Evolutionary conservation across 92 coral and sea anemone genomes (phyloP), one percentile per base, ranked within the genome.

Genomic region (Galaxea fascicularis): DNA sequence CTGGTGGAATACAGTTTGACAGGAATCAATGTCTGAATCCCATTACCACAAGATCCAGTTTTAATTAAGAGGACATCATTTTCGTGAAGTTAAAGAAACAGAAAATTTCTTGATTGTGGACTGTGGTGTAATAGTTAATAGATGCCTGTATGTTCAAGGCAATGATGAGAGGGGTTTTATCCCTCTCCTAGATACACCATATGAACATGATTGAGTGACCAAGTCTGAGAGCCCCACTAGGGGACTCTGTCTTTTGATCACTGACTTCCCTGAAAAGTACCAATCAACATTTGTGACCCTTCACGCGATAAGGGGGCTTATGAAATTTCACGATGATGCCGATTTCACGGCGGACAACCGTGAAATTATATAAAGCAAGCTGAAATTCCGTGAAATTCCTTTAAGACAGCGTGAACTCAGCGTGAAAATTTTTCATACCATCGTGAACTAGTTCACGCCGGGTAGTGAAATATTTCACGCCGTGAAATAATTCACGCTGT

Each of bases 171-270:
- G 81, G 53, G 84, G 87, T 46, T 90, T 79, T 47, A n/a, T 86
- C 8, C 80, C 93, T 7, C 65, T 80, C 9, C 74, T 90, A 8
- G 93, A 90, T 67, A 85, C 87, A 73, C 53, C 82, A 58, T 86
- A 78, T 90, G 90, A 90, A 31, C 90, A 90, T 81, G 87, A 80
- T 59, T 80, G 66, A 24, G 10, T 12, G 7, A 15, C 65, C 20
- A 53, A 53, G 18, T n/a, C 59, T 53, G 14, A 53, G 59, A 17
- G 18, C 20, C 59, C 59, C 59, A 53, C 59, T 53, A n/a, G 18
- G 18, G 59, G 59, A 53, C 18, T 57, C 18, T 0, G 8, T 20
- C 18, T 16, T 57, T 24, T 57, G 22, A 57, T 17, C 17, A 4
- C n/a, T 56, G n/a, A n/a, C 22, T 17, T 4, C 17, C 17, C n/a